Evolutionary conservation across 2,888 invertebrate species (phyloP), one percentile per base, ranked within the genome.

Genomic region (Drosophila lutescens): DNA sequence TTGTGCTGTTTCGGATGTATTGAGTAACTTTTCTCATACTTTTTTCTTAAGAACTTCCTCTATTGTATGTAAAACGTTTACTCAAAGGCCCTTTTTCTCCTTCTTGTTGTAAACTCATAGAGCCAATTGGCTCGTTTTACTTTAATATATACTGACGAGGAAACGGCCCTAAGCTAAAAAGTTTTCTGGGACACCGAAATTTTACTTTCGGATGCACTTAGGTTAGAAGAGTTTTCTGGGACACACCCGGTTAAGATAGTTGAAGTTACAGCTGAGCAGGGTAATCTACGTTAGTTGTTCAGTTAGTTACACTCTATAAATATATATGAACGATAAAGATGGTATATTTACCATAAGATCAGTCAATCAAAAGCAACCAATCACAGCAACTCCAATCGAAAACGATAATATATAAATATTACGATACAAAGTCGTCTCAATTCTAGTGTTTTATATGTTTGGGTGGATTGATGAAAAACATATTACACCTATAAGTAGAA

Each of bases 231-330:
- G 17, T 15, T 41, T 17, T 15, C 41, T 41, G 41, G 17, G 17
- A 41, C 17, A 15, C 41, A 7, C 15, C 75, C 82, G 56, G 56
- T 66, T 87, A 87, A 85, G 83, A 62, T 53, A 59, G 59, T 54
- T 13, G 49, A 57, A 80, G 62, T 80, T 73, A 80, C 68, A 73
- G 78, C 38, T 76, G 78, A 80, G 9, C 47, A 47, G 47, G 26
- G 15, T 47, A n/a, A n/a, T 43, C 13, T 43, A 20, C 44, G 44
- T 44, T 13, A 44, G 23, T 44, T 44, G 44, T 44, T 44, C 44
- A 44, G 23, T 44, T 44, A 20, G 43, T 44, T 23, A 44, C 23
- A 44, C 23, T 43, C 17, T 23, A 44, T 23, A 38, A 38, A 46
- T 17, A 46, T 9, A 46, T 7, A 26, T 26, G 36, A 38, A 36